phyloP scores from a whole-genome alignment of 2,888 invertebrate species.

The Hyles lineata region DNA sequence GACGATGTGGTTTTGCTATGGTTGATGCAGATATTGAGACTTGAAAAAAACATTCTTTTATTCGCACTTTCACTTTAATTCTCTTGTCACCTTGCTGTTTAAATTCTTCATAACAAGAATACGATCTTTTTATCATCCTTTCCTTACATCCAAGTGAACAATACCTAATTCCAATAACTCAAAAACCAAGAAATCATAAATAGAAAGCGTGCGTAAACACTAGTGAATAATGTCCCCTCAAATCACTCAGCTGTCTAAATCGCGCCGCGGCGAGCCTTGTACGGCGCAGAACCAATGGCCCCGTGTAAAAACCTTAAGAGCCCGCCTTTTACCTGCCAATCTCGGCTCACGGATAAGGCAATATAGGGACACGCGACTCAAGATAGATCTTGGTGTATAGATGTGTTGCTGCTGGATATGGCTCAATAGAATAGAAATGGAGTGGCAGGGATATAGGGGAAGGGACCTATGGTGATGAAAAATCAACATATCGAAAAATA shows the following conservation, averaged over 20 bases:
- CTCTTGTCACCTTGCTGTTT: too few species aligned
- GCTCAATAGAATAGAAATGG: neutral
- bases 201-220: neutral
- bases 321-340: slow-evolving; percentile 27
- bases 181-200: neutral
- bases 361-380: slow-evolving; percentile 4
- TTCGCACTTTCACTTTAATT: too few species aligned
- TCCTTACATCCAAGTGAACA: too few species aligned
- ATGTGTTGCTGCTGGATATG: neutral
- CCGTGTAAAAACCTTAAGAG: slow-evolving; percentile 19
- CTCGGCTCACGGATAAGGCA: slow-evolving; percentile 20
- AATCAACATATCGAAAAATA: too few species aligned
- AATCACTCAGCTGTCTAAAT: slow-evolving; percentile 16
- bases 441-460: too few species aligned
- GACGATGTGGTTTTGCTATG: too few species aligned
- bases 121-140: too few species aligned
- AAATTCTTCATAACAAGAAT: too few species aligned
- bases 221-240: slow-evolving; percentile 7
- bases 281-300: slow-evolving; percentile 13
- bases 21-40: too few species aligned
- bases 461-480: too few species aligned
- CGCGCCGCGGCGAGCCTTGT: slow-evolving; percentile 6
- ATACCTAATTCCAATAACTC: neutral
- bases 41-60: too few species aligned
- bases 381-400: slow-evolving; percentile 5